A percentile compares a stretch with the other conserved stretches of the same genome.
Evolutionary conservation across 2,797 vertebrate genomes (phyloP).

Genomic region (Mus minutoides): DNA sequence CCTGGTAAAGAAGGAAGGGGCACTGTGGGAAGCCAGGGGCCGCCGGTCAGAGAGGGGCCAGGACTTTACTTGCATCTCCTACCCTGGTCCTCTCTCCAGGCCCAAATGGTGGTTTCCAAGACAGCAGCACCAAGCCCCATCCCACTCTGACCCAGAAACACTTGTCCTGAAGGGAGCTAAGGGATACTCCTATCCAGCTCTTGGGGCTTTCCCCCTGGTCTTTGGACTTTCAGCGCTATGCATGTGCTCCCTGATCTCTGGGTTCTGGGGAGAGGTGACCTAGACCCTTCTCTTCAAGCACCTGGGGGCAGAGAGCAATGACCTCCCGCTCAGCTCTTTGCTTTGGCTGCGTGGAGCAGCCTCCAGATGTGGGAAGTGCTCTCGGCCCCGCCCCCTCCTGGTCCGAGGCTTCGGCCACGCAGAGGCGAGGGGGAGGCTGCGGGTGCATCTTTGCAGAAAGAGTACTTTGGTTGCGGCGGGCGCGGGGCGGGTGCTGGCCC

Average conservation of each 20-base stretch:
- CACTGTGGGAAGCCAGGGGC: not conserved
- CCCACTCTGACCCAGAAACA: not conserved
- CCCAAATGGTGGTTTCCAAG: not conserved
- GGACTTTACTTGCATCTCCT: not conserved
- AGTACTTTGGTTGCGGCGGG: slow-evolving; percentile 37
- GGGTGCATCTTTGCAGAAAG: not conserved
- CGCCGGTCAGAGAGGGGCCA: not conserved
- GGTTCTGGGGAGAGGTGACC: not conserved
- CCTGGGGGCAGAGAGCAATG: not conserved
- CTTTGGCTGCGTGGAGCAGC: not conserved
- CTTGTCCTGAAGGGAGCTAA: not conserved
- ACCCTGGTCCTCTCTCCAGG: not conserved
- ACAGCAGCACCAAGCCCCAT: not conserved
- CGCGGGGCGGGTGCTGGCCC: not conserved
- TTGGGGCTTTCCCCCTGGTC: not conserved
- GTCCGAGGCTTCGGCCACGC: not conserved
- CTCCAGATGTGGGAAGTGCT: not conserved
- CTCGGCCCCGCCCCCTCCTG: slow-evolving; percentile 6
- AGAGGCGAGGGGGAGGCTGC: not conserved
- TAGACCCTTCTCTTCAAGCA: not conserved
- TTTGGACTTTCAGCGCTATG: not conserved
- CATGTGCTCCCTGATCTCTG: not conserved
- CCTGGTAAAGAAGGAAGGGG: not conserved
- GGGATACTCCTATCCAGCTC: not conserved
- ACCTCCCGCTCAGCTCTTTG: not conserved